Base-by-base conservation (phyloP, 1,140 invertebrate genomes). In the Acromyrmex heyeri region DNA sequence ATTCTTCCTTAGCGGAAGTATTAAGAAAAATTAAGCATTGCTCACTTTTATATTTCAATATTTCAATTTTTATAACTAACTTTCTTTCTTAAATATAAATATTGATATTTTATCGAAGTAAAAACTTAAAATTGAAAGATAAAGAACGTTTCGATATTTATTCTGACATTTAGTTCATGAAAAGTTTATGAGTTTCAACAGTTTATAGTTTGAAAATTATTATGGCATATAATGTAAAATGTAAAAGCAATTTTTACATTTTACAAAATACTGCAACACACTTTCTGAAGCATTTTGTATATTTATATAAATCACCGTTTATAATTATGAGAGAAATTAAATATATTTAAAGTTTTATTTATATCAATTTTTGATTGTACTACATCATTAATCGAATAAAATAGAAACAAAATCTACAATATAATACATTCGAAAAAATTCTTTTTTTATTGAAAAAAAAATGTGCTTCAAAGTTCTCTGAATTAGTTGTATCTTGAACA, bases 401-500 rank as follows among this genome's bases (percentile, higher is more conserved):
- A 76, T 50, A 62, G 6, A 50, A 55, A 38, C 6, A 55, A 55
- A 69, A 21, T 2, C 38, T 69, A 34, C 12, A 24, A 70, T 21
- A 34, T 18, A 24, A 70, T 21, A 55, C 2, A 18, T 4, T 55
- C 16, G 6, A 0, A 57, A 75, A 0, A 21, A 21, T 3, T 61
- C 30, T 59, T n/a, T 2, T 21, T 55, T 73, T 24, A 38, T 6
- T 12, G 4, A n/a, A 1, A 48, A 6, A 34, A 44, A 38, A 79
- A 70, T 55, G n/a, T 34, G 34, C 1, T 30, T 55, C 4, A 69
- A 81, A 89, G 50, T 89, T 89, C 59, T n/a, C 7, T 10, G 48
- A 87, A 90, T 90, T 90, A 87, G 53, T 87, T 90, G 16, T 61
- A 83, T 64, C 59, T 53, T n/a, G 38, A 64, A 75, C 69, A 53